Conservation (phyloP, 1,140 invertebrate species). For the Fopius arisanus region DNA sequence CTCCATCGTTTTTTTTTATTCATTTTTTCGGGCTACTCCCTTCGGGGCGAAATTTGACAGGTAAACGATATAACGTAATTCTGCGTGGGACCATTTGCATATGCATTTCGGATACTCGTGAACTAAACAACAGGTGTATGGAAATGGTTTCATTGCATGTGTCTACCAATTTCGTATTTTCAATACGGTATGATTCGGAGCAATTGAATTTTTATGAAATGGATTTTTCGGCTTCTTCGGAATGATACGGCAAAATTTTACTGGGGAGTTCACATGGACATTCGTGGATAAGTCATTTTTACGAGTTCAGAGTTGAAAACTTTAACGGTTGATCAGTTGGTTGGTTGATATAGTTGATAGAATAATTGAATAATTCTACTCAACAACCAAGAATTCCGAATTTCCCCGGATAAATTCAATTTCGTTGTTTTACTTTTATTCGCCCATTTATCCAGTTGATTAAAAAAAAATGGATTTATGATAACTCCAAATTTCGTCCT, state of each 20-base stretch:
- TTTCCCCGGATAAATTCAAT: no score
- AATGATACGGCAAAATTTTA: not conserved
- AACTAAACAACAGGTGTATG: slow-evolving; percentile 20
- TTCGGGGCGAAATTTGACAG: not conserved
- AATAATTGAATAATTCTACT: no score
- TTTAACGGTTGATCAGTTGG: no score
- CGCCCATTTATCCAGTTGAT: no score
- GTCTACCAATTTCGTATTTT: not conserved
- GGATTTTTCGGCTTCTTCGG: not conserved
- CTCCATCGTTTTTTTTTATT: not conserved
- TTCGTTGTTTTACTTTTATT: no score
- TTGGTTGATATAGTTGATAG: no score
- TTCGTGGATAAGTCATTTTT: no score
- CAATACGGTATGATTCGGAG: not conserved
- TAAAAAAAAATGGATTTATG: no score
- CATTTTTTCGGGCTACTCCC: not conserved
- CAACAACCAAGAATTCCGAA: no score
- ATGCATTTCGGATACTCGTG: not conserved
- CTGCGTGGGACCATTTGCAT: not conserved
- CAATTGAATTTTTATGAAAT: not conserved
- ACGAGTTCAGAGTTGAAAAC: no score
- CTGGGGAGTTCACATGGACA: no score
- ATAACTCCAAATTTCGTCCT: no score
- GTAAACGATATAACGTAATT: not conserved
- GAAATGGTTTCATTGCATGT: slow-evolving; percentile 13